Conservation (phyloP, 2,888 invertebrate genomes). For the Acanthosepion lycidas region DNA sequence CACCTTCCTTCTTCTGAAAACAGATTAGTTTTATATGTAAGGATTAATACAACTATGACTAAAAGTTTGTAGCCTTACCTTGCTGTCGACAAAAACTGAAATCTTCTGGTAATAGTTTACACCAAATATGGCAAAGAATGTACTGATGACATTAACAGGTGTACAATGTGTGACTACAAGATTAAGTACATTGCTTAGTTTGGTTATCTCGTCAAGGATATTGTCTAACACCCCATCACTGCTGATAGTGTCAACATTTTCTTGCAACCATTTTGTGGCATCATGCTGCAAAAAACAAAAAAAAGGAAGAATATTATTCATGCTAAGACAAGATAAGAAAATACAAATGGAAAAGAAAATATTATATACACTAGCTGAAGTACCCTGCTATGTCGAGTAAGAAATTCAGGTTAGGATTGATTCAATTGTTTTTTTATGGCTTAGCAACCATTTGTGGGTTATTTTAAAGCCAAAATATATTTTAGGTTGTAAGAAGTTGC, state of each 20-base stretch:
- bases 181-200: conserved; percentile 60
- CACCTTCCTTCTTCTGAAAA: no score
- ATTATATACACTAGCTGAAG: no score
- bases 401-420: no score
- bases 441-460: no score
- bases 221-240: conserved; percentile 57
- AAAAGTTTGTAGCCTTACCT: conserved; percentile 56
- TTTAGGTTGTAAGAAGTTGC: no score
- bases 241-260: conserved; percentile 54
- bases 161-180: conserved; percentile 59
- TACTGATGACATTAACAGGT: conserved; percentile 60
- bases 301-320: neutral
- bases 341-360: no score
- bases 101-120: conserved; percentile 68
- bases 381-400: no score
- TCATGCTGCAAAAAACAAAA: conserved; percentile 55
- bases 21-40: neutral
- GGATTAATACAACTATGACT: neutral
- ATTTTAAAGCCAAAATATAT: no score
- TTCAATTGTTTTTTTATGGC: no score
- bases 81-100: conserved; percentile 65
- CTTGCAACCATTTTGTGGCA: conserved; percentile 58
- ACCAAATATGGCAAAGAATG: conserved; percentile 64
- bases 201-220: conserved; percentile 62
- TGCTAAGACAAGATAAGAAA: neutral